These are phyloP conservation scores for Drosophila orosa DNA, from an alignment of 1,140 invertebrate species.

Conservation along the genomic window DNA sequence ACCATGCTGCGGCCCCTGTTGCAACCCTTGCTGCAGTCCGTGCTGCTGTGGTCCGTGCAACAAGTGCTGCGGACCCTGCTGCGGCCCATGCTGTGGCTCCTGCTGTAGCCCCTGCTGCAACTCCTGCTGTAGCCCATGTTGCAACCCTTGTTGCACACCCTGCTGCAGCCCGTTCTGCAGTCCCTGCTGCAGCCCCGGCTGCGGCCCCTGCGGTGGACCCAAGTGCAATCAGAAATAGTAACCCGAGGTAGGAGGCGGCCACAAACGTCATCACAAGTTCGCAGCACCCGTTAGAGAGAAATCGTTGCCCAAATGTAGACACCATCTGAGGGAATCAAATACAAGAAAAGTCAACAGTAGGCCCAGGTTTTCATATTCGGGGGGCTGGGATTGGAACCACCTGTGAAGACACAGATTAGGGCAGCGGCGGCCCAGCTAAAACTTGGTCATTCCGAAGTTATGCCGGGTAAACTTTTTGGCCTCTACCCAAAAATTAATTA, in stretches of 20 bases:
- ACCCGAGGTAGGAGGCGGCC: conserved; percentile 7
- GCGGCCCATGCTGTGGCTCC: conserved; percentile 26
- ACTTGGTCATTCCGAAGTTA: conserved; percentile 71
- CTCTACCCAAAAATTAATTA: conserved; percentile 69
- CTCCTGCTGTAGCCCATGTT: conserved; percentile 40
- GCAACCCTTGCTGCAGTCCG: conserved; percentile 9
- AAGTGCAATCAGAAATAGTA: conserved; percentile 24
- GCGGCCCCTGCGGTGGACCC: conserved; percentile 7
- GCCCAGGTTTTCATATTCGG: conserved; percentile 8
- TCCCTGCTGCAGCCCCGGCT: conserved; percentile 27
- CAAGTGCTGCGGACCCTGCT: conserved; percentile 23
- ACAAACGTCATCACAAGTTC: conserved; percentile 29
- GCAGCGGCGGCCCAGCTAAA: conserved; percentile 47
- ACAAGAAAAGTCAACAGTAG: conserved; percentile 18
- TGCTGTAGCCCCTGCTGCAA: conserved; percentile 46
- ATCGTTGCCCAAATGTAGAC: not conserved
- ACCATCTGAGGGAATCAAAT: conserved; percentile 24
- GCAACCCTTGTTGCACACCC: conserved; percentile 35
- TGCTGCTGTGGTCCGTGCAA: conserved; percentile 18
- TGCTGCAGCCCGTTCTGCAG: conserved; percentile 45
- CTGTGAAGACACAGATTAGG: conserved; percentile 50
- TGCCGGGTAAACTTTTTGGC: conserved; percentile 54
- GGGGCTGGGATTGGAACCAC: not conserved
- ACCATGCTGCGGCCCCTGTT: conserved; percentile 1
- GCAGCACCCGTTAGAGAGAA: conserved; percentile 28